Evolutionary conservation across 2,113 vertebrate genomes (phyloP), one percentile per base, ranked within the genome.

Genomic region (Ptilorrhoa leucosticta): DNA sequence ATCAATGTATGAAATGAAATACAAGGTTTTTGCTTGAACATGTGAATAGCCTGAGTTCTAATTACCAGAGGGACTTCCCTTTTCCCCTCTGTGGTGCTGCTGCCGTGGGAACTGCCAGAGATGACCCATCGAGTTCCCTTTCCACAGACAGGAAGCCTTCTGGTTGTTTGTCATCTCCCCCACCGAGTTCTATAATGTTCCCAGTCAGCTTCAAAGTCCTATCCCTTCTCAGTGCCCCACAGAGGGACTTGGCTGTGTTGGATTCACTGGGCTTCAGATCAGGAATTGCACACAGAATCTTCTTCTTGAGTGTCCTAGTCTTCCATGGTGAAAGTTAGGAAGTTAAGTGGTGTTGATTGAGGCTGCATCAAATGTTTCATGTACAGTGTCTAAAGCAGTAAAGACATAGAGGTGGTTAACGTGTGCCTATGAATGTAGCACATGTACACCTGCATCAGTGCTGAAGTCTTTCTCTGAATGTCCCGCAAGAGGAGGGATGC

Each of bases 391-490:
- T 42, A 51, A 65, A 65, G 47, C 44, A 83, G 40, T 5, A 18
- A 58, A 64, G 53, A 44, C 15, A 12, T 4, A 30, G 60, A 35
- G 27, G 15, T 40, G 15, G 28, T 27, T 85, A 15, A 39, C 5
- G 8, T 35, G 40, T 64, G n/a, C 7, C 8, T 24, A 1, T 40
- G 54, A 58, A 64, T 2, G 2, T 16, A 23, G 11, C 48, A 79
- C 21, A 23, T 82, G 4, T 33, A 31, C 18, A 6, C 0, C 1
- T 2, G 1, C 42, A 16, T 39, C 23, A n/a, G 27, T 27, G 58
- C 23, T 7, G 1, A 35, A 53, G 13, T 1, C 42, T 66, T 79
- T 28, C 76, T 79, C 24, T 35, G 20, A 78, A 65, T 0, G 1
- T 53, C n/a, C 27, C 82, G 30, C 15, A 63, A 85, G 14, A 8